Evolutionary conservation across 1,140 invertebrate species (phyloP), one percentile per base, ranked within the genome.

Genomic region (Leptonema lineaticorne): DNA sequence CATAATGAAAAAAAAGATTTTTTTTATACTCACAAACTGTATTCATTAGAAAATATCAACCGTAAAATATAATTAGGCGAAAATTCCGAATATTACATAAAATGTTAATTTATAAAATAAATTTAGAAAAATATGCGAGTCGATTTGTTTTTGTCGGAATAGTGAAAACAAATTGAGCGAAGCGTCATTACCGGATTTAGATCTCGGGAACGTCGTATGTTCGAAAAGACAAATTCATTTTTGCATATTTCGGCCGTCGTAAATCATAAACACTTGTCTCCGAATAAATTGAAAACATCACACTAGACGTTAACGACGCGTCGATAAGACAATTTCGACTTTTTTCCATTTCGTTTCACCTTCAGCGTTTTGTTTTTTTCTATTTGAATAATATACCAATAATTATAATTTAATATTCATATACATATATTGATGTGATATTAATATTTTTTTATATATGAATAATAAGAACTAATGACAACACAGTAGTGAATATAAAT

Each of bases 181-280:
- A 37, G 28, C 9, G 48, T 22, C 18, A 53, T 14, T 18, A 59
- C 57, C 48, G 18, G 28, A 59, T 59, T 59, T 59, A 59, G 28
- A 33, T 14, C 24, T n/a, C n/a, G n/a, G n/a, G n/a, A n/a, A n/a
- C 48, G 18, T 20, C 28, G 28, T 33, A 7, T 59, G 16, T 37
- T 53, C 50, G 22, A 24, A 41, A n/a, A n/a, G n/a, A 45, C 37
- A 45, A 16, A 22, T 53, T 53, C 24, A 16, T 5, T 27, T 53
- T 53, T 22, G 48, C 57, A 59, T 59, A 59, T 59, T 59, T 59
- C 20, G 28, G n/a, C 9, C 18, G 28, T 59, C 57, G 20, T 59
- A 59, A 59, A 59, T 59, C 57, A 59, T 59, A 59, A 53, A 30
- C 57, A 59, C 30, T 59, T 59, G 57, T 33, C 57, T 30, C 28